Percentiles rank a stretch among this genome's conserved stretches.
Conservation (phyloP, 2,113 vertebrate species). For the Archocentrus centrarchus region DNA sequence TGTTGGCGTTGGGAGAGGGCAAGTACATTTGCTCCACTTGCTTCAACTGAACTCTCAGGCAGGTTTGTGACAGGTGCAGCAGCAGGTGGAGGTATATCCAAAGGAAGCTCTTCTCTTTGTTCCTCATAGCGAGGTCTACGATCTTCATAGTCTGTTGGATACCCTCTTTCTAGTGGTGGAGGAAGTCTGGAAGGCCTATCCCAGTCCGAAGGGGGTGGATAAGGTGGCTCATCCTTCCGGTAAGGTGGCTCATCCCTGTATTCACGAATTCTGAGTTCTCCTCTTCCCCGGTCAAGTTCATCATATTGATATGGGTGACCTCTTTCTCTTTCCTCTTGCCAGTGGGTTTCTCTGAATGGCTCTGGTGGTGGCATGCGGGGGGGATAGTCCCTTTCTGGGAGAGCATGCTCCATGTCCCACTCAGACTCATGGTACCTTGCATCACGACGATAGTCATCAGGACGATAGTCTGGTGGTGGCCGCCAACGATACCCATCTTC, state of each 20-base stretch:
- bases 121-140: slow-evolving; percentile 81
- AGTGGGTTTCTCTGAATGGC: slow-evolving; percentile 86
- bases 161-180: slow-evolving; percentile 70
- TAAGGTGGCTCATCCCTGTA: slow-evolving; percentile 86
- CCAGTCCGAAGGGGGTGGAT: slow-evolving; percentile 85
- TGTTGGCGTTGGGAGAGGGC: slow-evolving; percentile 98
- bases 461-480: slow-evolving; percentile 79
- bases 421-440: slow-evolving; percentile 85
- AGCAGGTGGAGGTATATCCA: slow-evolving; percentile 48
- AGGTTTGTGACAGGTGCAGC: slow-evolving; percentile 67
- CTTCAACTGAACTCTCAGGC: slow-evolving; percentile 83
- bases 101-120: slow-evolving; percentile 66
- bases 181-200: slow-evolving; percentile 79
- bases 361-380: slow-evolving; percentile 86
- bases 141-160: slow-evolving; percentile 65
- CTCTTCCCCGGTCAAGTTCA: slow-evolving; percentile 84
- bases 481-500: slow-evolving; percentile 83
- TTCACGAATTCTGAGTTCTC: slow-evolving; percentile 87
- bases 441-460: slow-evolving; percentile 84
- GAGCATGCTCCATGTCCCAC: slow-evolving; percentile 83
- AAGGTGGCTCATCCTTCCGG: slow-evolving; percentile 83
- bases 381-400: slow-evolving; percentile 85
- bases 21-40: slow-evolving; percentile 83
- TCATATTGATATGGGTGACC: slow-evolving; percentile 83
- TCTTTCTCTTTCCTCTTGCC: slow-evolving; percentile 84